Conservation (phyloP, 2,113 vertebrate genomes). For the Chaetorhynchus papuensis region DNA sequence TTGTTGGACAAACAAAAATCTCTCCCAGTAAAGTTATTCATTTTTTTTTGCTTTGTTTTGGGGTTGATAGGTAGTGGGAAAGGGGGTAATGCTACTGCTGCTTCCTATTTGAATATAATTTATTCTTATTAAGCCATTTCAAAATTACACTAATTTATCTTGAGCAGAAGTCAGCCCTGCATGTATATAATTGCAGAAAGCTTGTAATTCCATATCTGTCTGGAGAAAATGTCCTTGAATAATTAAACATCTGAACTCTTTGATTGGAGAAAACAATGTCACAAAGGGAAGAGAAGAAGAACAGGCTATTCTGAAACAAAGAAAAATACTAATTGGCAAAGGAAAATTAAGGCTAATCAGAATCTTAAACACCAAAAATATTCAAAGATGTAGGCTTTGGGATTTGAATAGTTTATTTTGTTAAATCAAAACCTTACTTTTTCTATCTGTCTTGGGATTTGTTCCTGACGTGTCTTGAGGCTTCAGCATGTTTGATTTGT, state of each 20-base stretch:
- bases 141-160: conserved; percentile 19
- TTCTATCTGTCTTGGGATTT: neutral
- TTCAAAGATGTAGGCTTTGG: neutral
- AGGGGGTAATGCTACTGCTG: neutral
- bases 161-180: neutral
- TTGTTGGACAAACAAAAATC: neutral
- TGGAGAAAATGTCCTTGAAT: conserved; percentile 2
- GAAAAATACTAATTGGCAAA: neutral
- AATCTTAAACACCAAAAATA: neutral
- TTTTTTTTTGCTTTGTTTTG: neutral
- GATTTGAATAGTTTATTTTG: neutral
- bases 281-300: neutral
- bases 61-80: neutral
- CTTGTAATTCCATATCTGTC: neutral
- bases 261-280: neutral
- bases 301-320: neutral
- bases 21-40: neutral
- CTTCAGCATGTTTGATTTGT: neutral
- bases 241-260: conserved; percentile 1
- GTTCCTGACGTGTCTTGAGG: neutral
- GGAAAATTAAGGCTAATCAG: neutral
- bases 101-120: neutral
- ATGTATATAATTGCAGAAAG: neutral
- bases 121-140: neutral
- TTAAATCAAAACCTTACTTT: neutral